Base-by-base conservation (phyloP, 2,113 vertebrate genomes). In the Prunella himalayana region DNA sequence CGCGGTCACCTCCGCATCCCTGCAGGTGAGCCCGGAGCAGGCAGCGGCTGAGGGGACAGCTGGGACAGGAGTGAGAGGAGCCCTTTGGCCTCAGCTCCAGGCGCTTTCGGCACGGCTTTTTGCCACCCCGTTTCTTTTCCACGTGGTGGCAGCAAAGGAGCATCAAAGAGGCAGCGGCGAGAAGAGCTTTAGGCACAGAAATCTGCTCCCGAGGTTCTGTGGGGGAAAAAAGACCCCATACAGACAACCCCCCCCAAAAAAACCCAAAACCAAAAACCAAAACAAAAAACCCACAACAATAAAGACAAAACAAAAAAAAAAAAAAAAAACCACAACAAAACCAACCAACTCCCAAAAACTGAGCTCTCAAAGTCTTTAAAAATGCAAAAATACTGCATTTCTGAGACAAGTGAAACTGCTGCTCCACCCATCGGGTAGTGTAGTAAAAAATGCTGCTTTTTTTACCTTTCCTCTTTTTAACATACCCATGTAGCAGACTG, bases 61-160 rank as follows among this genome's bases (percentile, higher is more conserved):
- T 11, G 15, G 30, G 65, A 88, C 57, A 20, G 19, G 24, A 13
- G 24, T 5, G 27, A 27, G 54, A 25, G 0, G 15, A 72, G 22
- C 30, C 56, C 27, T 66, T 72, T 27, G 49, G 70, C 5, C 5
- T 28, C 54, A 33, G 30, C 21, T 16, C 8, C 23, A 4, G 19
- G 45, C 14, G 1, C 7, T 54, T 44, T 18, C 1, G 6, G 16
- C 59, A 13, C 22, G 6, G 37, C 37, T 73, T n/a, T 80, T 20
- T 37, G 54, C 53, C 17, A 6, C 60, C 7, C 64, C 87, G 6
- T 4, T 60, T 63, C 5, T 18, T 7, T 45, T 35, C 97, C 99
- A 98, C 97, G 90, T 82, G 98, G 98, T 97, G 99, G 98, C 98
- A 99, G 98, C 98, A 98, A 96, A 98, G 98, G 98, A 98, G 97